These are phyloP conservation scores for Podocnemis expansa DNA, from an alignment of 2,113 vertebrate genomes.

Conservation along the genomic window DNA sequence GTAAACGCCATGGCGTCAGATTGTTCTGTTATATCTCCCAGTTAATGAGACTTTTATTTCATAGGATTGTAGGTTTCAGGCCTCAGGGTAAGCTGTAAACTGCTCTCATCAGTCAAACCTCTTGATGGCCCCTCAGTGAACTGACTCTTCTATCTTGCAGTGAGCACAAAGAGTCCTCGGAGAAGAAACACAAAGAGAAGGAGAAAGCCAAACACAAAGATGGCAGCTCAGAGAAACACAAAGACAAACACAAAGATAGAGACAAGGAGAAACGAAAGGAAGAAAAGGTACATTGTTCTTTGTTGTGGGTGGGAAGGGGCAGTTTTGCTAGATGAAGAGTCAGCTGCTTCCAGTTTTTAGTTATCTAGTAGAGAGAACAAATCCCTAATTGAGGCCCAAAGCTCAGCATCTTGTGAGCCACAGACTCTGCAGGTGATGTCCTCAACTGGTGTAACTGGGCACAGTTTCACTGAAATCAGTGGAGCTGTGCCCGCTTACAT, in stretches of 20 bases:
- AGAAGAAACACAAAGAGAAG: constrained; percentile 95
- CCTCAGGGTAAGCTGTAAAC: constrained; percentile 21
- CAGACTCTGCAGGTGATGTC: background rate
- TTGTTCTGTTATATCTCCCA: constrained; percentile 23
- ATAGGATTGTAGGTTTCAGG: constrained; percentile 7
- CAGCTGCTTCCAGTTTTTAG: background rate
- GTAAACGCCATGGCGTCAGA: background rate
- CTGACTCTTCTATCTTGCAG: constrained; percentile 76
- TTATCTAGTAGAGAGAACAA: background rate
- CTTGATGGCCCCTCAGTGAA: constrained; percentile 40
- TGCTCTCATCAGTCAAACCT: constrained; percentile 3
- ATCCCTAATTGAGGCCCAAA: background rate
- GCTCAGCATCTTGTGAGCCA: background rate
- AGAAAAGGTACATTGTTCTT: constrained; percentile 84
- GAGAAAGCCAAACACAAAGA: constrained; percentile 92
- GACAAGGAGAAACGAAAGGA: constrained; percentile 95
- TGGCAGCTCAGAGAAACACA: constrained; percentile 90
- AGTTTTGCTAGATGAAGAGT: background rate
- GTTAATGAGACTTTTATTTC: constrained; percentile 2
- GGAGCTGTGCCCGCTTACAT: background rate
- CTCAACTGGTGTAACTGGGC: background rate
- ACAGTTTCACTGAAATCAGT: background rate
- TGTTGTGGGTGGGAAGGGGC: background rate
- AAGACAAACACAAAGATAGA: constrained; percentile 88
- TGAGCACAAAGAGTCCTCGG: constrained; percentile 93